Evolutionary conservation across 2,888 invertebrate genomes (phyloP).

Genomic region (Halictus quadricinctus): DNA sequence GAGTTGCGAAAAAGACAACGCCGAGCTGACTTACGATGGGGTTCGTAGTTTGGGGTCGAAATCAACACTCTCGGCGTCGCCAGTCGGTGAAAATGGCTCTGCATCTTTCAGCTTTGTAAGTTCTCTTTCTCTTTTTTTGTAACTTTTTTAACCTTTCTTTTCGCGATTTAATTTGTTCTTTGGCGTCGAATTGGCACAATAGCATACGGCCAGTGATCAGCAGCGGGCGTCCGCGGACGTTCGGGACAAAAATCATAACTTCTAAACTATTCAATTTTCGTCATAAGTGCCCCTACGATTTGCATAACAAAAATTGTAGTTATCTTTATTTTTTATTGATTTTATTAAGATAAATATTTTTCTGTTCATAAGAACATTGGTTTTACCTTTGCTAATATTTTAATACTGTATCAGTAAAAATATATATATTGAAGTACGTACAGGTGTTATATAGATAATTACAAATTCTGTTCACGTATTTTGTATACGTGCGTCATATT

Average conservation of each 20-base stretch:
- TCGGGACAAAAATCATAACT: too few relatives aligned
- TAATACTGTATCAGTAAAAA: neutral
- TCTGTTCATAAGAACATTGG: too few relatives aligned
- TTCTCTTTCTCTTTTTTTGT: conserved; percentile 9
- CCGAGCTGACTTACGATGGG: conserved; percentile 52
- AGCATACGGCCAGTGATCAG: too few relatives aligned
- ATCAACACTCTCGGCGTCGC: conserved; percentile 16
- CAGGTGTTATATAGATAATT: neutral
- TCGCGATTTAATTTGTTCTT: too few relatives aligned
- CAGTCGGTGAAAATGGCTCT: conserved; percentile 14
- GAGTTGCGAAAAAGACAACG: conserved; percentile 57
- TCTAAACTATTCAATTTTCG: too few relatives aligned
- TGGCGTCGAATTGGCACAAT: too few relatives aligned
- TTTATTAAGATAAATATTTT: too few relatives aligned
- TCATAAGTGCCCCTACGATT: too few relatives aligned
- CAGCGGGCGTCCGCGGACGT: too few relatives aligned
- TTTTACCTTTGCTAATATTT: neutral
- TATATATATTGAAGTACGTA: neutral
- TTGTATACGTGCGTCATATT: neutral
- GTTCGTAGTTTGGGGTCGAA: conserved; percentile 36
- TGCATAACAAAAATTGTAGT: too few relatives aligned
- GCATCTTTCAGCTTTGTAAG: conserved; percentile 49
- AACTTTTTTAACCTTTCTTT: neutral
- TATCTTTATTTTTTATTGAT: too few relatives aligned
- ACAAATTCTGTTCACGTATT: neutral